These are phyloP conservation scores for Sarcophaga subvicina DNA, from an alignment of 2,888 invertebrate genomes.

Conservation along the genomic window DNA sequence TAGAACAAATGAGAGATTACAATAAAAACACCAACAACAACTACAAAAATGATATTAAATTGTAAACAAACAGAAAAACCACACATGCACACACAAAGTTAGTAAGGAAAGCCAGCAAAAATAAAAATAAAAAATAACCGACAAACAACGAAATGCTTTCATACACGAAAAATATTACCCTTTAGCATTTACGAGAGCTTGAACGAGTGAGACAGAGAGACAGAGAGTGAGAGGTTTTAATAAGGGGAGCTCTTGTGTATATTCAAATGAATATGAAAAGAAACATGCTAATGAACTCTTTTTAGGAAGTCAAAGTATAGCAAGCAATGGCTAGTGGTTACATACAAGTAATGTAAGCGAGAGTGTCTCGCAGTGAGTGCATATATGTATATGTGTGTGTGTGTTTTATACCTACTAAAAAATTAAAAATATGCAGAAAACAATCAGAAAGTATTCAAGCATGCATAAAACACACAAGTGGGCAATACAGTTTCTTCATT, in stretches of 20 bases:
- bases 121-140: slow-evolving; percentile 17
- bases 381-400: neutral
- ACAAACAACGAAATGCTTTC: slow-evolving; percentile 47
- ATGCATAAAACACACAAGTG: slow-evolving; percentile 31
- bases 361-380: neutral
- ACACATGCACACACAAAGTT: too few species aligned
- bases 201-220: neutral
- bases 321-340: slow-evolving; percentile 18
- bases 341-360: neutral
- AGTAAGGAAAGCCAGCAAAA: neutral
- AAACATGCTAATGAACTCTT: slow-evolving; percentile 54
- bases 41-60: neutral
- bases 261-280: neutral
- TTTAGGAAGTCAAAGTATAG: slow-evolving; percentile 40
- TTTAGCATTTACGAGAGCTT: too few species aligned
- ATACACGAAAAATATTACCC: neutral
- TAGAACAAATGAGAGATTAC: slow-evolving; percentile 42
- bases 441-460: slow-evolving; percentile 22
- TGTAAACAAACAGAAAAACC: slow-evolving; percentile 21
- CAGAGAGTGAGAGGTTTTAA: neutral
- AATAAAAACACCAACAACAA: neutral
- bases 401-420: neutral
- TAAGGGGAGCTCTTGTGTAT: neutral
- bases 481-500: slow-evolving; percentile 37
- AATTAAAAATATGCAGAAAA: neutral